Evolutionary conservation across 2,797 vertebrate genomes (phyloP).

Genomic region (Malurus splendens): DNA sequence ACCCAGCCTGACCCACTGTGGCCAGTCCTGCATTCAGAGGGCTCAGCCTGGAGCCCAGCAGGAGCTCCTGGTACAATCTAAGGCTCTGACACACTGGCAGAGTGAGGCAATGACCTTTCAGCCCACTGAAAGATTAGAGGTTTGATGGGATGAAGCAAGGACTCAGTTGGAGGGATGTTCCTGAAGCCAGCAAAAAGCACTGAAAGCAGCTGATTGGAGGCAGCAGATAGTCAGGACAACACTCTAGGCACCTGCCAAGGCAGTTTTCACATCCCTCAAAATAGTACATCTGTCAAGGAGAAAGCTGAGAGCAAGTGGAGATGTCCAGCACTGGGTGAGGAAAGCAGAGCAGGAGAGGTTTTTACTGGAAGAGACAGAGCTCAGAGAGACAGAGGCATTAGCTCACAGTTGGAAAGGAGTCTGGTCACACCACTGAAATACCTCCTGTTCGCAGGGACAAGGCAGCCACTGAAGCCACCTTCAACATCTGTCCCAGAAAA

Average conservation of each 20-base stretch:
- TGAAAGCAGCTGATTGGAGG: neutral
- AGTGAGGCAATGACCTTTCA: neutral
- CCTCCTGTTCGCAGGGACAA: accelerated
- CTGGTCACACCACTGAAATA: neutral
- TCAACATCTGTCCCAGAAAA: neutral
- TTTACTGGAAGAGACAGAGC: neutral
- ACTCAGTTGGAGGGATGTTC: neutral
- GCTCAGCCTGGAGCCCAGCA: neutral
- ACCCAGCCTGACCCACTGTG: accelerated
- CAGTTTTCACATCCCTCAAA: neutral
- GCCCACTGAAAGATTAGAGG: neutral
- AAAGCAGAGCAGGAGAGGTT: neutral
- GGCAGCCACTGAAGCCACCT: accelerated
- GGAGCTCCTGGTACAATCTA: neutral
- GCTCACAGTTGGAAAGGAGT: conserved; percentile 17
- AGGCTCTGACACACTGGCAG: neutral
- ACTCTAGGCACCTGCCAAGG: neutral
- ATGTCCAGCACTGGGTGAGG: neutral
- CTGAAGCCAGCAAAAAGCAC: neutral
- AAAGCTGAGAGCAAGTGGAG: neutral
- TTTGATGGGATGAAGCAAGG: neutral
- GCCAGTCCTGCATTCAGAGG: neutral
- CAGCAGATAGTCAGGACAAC: neutral
- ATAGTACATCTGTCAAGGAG: accelerated
- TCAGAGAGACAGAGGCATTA: neutral